Evolutionary conservation across 2,888 invertebrate species (phyloP).

Genomic region (Leucophenga maculata): DNA sequence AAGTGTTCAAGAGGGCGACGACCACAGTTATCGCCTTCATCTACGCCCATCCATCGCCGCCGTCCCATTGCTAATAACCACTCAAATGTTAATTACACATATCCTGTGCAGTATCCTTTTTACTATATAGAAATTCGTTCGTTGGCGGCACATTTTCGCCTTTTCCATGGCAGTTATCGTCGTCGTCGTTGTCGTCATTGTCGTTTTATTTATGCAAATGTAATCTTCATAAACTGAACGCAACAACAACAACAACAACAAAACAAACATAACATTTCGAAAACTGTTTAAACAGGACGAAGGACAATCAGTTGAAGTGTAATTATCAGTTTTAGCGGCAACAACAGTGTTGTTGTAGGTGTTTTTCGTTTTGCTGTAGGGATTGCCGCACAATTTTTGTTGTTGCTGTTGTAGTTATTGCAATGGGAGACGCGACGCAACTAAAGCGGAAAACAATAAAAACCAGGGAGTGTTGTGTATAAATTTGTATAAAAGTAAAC

Average conservation of each 20-base stretch:
- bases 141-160: constrained; percentile 1
- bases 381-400: no score
- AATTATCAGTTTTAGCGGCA: constrained; percentile 20
- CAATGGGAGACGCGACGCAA: no score
- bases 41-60: neutral
- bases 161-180: neutral
- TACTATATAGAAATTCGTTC: neutral
- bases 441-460: no score
- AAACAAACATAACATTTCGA: neutral
- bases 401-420: no score
- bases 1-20: no score
- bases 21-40: neutral
- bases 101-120: constrained; percentile 25
- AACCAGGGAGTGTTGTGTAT: no score
- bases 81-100: constrained; percentile 30
- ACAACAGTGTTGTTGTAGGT: neutral
- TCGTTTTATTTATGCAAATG: constrained; percentile 25
- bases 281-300: constrained; percentile 13
- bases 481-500: no score
- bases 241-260: constrained; percentile 13
- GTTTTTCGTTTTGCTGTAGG: neutral
- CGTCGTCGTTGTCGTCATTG: constrained; percentile 8
- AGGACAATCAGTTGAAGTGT: constrained; percentile 8
- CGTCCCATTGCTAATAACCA: constrained; percentile 6
- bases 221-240: constrained; percentile 32